Conservation (phyloP, 2,888 invertebrate genomes). For the Patella depressa region DNA sequence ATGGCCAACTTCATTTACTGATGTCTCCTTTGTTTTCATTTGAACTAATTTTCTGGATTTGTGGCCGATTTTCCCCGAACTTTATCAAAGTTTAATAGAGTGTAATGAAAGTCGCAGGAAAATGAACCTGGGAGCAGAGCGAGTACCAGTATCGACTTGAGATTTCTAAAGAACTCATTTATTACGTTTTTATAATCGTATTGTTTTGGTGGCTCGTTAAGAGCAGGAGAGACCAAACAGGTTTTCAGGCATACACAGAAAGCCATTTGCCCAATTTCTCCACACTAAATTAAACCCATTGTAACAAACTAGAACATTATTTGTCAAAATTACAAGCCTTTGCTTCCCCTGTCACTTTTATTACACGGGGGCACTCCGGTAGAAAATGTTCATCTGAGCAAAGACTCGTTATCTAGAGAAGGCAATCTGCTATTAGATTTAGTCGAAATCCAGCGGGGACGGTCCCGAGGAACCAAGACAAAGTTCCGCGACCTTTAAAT, state of each 20-base stretch:
- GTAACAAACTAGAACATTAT: neutral
- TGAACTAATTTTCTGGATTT: conserved; percentile 24
- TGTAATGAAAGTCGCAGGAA: conserved; percentile 17
- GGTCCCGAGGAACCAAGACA: no score
- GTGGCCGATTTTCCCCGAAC: conserved; percentile 22
- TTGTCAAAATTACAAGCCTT: neutral
- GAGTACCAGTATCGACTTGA: neutral
- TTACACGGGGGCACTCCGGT: neutral
- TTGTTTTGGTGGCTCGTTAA: neutral
- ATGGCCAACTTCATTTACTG: conserved; percentile 14
- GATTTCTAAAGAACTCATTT: neutral
- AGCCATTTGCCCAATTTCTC: neutral
- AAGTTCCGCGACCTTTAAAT: no score
- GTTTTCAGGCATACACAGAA: neutral
- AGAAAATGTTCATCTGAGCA: neutral
- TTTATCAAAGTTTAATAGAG: conserved; percentile 25
- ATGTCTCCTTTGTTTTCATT: conserved; percentile 23
- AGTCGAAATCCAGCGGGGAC: neutral
- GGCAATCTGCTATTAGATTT: conserved; percentile 5
- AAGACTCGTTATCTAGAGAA: neutral
- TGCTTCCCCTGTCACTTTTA: neutral
- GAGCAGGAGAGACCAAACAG: neutral
- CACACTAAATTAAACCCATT: neutral
- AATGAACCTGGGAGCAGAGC: neutral
- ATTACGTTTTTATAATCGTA: conserved; percentile 6